Percentiles rank a stretch among this genome's conserved stretches.
These are phyloP conservation scores for Ostrea edulis DNA, from an alignment of 1,140 invertebrate species.

Conservation along the genomic window DNA sequence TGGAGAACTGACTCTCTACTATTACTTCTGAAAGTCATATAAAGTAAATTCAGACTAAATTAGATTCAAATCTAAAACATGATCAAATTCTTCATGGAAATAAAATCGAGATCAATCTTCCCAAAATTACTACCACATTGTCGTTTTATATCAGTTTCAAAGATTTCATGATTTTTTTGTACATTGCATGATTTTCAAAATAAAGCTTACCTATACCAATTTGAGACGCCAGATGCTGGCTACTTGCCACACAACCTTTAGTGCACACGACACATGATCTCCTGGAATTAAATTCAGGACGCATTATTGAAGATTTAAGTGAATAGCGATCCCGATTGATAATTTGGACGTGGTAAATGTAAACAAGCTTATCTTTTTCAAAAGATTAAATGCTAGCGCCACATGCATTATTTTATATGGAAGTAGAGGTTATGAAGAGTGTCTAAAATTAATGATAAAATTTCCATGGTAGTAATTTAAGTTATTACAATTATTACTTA, in stretches of 20 bases:
- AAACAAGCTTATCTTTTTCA: too few species aligned
- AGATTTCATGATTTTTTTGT: neutral
- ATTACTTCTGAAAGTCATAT: too few species aligned
- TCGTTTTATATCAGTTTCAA: neutral
- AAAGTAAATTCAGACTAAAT: too few species aligned
- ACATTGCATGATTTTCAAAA: neutral
- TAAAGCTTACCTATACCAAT: slow-evolving; percentile 69
- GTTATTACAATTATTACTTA: too few species aligned
- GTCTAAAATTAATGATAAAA: too few species aligned
- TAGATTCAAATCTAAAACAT: too few species aligned
- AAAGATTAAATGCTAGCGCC: too few species aligned
- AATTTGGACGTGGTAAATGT: too few species aligned
- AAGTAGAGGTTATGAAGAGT: too few species aligned
- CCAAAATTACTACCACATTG: neutral
- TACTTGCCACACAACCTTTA: slow-evolving; percentile 70
- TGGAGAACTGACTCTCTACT: too few species aligned
- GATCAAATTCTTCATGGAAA: neutral
- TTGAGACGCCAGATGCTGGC: slow-evolving; percentile 70
- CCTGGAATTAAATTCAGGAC: slow-evolving; percentile 47
- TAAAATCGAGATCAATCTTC: neutral
- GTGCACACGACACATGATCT: slow-evolving; percentile 66
- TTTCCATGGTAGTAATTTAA: too few species aligned
- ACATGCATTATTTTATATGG: too few species aligned
- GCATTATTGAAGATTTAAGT: neutral
- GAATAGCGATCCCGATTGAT: slow-evolving; percentile 17